Conservation (phyloP, 2,888 invertebrate genomes). For the Chloroclystis v-ata region DNA sequence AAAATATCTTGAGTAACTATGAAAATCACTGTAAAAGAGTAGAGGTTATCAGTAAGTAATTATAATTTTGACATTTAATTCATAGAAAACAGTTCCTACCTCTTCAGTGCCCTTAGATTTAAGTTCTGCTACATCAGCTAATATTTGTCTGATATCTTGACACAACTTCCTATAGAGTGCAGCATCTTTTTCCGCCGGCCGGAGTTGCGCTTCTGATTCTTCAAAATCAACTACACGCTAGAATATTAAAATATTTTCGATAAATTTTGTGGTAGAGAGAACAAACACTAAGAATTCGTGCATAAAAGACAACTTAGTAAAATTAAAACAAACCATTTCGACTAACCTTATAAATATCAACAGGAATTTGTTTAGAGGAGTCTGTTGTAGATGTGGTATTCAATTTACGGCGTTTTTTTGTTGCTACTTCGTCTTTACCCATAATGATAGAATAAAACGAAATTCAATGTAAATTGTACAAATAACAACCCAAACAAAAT, state of each 20-base stretch:
- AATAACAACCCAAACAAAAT: too few relatives aligned
- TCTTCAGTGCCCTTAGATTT: conserved; percentile 79
- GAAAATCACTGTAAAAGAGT: too few relatives aligned
- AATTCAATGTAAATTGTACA: too few relatives aligned
- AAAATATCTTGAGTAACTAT: too few relatives aligned
- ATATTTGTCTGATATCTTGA: conserved; percentile 81
- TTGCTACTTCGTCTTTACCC: conserved; percentile 70
- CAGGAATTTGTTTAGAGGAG: conserved; percentile 60
- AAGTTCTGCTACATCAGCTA: conserved; percentile 82
- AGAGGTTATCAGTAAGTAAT: too few relatives aligned
- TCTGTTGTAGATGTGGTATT: conserved; percentile 61
- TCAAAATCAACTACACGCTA: conserved; percentile 85
- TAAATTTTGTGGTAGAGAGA: not conserved
- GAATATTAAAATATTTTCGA: not conserved
- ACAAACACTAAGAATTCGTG: not conserved
- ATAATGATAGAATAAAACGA: conserved; percentile 41
- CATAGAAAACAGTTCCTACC: conserved; percentile 52
- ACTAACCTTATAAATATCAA: conserved; percentile 80
- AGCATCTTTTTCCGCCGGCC: conserved; percentile 83
- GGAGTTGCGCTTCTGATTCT: conserved; percentile 83
- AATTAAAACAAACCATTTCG: too few relatives aligned
- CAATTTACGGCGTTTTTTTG: conserved; percentile 78
- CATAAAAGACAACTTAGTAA: too few relatives aligned
- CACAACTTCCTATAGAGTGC: conserved; percentile 82
- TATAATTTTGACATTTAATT: too few relatives aligned